phyloP scores from a whole-genome alignment of 1,140 invertebrate species.

The Drosophila trapezifrons region DNA sequence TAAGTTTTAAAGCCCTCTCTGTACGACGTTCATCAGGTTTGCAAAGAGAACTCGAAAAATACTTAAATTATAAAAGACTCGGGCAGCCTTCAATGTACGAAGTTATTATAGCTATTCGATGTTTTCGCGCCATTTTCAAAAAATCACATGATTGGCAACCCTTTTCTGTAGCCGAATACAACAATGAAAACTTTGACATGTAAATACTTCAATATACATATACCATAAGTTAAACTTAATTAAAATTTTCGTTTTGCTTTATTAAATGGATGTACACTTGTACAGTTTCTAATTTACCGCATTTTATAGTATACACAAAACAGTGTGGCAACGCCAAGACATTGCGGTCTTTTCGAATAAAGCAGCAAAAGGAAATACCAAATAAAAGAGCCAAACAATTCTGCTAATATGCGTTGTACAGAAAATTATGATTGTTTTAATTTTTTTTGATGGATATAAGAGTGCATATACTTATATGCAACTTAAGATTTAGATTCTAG shows the following conservation, averaged over 20 bases:
- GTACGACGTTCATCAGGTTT: neutral
- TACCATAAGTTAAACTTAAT: neutral
- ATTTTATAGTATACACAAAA: neutral
- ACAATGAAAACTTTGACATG: neutral
- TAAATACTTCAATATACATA: neutral
- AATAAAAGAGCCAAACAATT: neutral
- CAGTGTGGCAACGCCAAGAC: neutral
- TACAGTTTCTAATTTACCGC: too few relatives aligned
- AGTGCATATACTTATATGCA: neutral
- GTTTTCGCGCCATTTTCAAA: constrained; percentile 1
- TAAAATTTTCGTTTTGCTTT: too few relatives aligned
- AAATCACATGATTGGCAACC: neutral
- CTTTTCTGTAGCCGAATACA: neutral
- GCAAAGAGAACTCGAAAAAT: neutral
- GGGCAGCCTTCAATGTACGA: neutral
- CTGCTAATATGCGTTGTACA: too few relatives aligned
- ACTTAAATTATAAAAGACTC: neutral
- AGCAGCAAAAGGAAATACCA: neutral
- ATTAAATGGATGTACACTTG: neutral
- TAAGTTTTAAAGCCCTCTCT: neutral
- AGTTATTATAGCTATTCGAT: neutral
- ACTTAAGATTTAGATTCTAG: neutral
- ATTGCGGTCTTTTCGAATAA: constrained; percentile 18
- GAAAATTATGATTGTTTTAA: too few relatives aligned
- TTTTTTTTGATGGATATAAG: neutral